Percentiles rank a stretch among this genome's conserved stretches.
Conservation (phyloP, 2,888 invertebrate genomes). For the Tetragonula carbonaria region DNA sequence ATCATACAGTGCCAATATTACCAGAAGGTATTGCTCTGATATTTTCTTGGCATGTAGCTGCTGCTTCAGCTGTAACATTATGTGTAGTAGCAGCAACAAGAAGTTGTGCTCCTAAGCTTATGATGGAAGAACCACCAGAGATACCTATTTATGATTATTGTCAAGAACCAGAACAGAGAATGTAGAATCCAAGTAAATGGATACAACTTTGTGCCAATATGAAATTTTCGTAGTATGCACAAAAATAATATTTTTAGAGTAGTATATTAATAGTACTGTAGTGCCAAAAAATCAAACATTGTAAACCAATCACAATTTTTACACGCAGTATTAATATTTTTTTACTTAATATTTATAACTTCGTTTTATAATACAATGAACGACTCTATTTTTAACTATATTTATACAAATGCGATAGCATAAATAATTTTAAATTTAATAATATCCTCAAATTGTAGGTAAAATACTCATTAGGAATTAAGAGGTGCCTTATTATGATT, state of each 20-base stretch:
- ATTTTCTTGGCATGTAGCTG: constrained; percentile 80
- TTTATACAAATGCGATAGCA: constrained; percentile 26
- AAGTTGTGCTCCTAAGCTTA: constrained; percentile 73
- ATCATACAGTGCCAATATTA: constrained; percentile 56
- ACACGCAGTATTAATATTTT: constrained; percentile 53
- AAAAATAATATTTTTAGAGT: constrained; percentile 44
- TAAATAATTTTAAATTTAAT: constrained; percentile 36
- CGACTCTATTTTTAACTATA: constrained; percentile 42
- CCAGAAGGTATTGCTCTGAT: constrained; percentile 43
- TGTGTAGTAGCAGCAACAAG: constrained; percentile 75
- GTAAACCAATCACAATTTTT: constrained; percentile 39
- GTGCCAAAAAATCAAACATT: constrained; percentile 32
- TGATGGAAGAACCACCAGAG: constrained; percentile 75
- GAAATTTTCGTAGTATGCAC: constrained; percentile 16
- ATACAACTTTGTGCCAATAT: constrained; percentile 31
- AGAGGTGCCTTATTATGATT: constrained; percentile 65
- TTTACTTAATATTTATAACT: constrained; percentile 50
- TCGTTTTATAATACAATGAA: constrained; percentile 50
- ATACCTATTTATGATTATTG: constrained; percentile 80
- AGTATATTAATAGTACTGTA: constrained; percentile 35
- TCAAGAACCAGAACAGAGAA: constrained; percentile 56
- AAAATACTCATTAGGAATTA: constrained; percentile 51
- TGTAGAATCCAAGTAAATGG: constrained; percentile 26
- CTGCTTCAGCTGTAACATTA: constrained; percentile 77
- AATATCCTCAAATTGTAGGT: constrained; percentile 25